These are phyloP conservation scores for Chrysolina haemoptera DNA, from an alignment of 2,888 invertebrate genomes.

Conservation along the genomic window DNA sequence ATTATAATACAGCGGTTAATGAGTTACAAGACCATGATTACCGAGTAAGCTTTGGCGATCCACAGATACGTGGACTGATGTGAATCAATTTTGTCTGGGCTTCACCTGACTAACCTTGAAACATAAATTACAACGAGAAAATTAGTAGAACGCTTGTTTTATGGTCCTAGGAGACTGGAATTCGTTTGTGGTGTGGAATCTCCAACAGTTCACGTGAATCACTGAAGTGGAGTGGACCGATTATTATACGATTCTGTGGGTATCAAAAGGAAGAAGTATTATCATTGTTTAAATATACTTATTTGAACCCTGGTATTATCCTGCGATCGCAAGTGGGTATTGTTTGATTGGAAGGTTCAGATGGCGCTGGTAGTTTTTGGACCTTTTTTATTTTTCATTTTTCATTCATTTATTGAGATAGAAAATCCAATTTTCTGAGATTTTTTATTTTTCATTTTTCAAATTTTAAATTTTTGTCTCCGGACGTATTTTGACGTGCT, in stretches of 20 bases:
- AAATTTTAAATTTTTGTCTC: too few relatives aligned
- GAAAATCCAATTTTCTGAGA: too few relatives aligned
- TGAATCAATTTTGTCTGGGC: conserved; percentile 12
- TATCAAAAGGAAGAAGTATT: too few relatives aligned
- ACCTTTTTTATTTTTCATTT: too few relatives aligned
- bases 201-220: not conserved
- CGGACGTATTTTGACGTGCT: too few relatives aligned
- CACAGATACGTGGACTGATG: conserved; percentile 15
- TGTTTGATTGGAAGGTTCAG: too few relatives aligned
- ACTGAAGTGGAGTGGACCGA: not conserved
- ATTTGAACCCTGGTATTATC: too few relatives aligned
- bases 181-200: not conserved
- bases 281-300: too few relatives aligned
- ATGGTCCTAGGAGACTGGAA: not conserved
- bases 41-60: conserved; percentile 19
- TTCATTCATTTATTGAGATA: too few relatives aligned
- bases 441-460: too few relatives aligned
- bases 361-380: too few relatives aligned
- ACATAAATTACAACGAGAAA: conserved; percentile 15
- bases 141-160: conserved; percentile 8
- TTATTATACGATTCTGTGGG: not conserved
- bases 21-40: conserved; percentile 18
- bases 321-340: too few relatives aligned
- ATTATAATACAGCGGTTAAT: conserved; percentile 18
- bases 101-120: conserved; percentile 5